A percentile compares a stretch with the other conserved stretches of the same genome.
These are phyloP conservation scores for Psittacula derbiana DNA, from an alignment of 2,797 vertebrate genomes.

Conservation along the genomic window DNA sequence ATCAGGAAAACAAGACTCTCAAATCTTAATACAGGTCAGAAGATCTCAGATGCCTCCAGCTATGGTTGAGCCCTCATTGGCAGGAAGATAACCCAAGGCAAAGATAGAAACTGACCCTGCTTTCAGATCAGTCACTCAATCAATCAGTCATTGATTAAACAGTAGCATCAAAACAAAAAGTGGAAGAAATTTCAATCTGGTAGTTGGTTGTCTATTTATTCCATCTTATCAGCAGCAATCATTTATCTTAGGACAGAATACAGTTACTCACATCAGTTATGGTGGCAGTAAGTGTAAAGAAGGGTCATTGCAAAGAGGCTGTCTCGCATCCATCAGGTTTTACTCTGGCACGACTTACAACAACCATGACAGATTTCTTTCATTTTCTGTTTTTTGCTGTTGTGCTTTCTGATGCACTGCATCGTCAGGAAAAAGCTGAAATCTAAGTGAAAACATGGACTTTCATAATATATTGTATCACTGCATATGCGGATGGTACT, in stretches of 20 bases:
- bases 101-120: slow-evolving; percentile 43
- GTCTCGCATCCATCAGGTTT: not conserved
- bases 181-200: slow-evolving; percentile 17
- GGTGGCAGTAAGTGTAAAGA: not conserved
- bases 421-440: slow-evolving; percentile 21
- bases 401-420: slow-evolving; percentile 29
- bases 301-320: slow-evolving; percentile 43
- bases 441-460: slow-evolving; percentile 7
- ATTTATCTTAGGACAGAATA: slow-evolving; percentile 34
- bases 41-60: slow-evolving; percentile 21
- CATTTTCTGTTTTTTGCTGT: not conserved
- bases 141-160: slow-evolving; percentile 49
- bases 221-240: slow-evolving; percentile 31
- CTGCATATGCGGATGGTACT: not conserved
- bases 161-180: not conserved
- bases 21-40: slow-evolving; percentile 60
- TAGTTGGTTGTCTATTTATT: slow-evolving; percentile 36
- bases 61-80: not conserved
- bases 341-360: not conserved
- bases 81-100: slow-evolving; percentile 14
- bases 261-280: not conserved
- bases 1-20: slow-evolving; percentile 39
- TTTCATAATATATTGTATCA: slow-evolving; percentile 8
- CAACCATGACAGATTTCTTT: slow-evolving; percentile 15
- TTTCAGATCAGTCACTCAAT: slow-evolving; percentile 23